These are phyloP conservation scores for Fulmarus glacialis DNA, from an alignment of 2,113 vertebrate genomes.

Conservation along the genomic window DNA sequence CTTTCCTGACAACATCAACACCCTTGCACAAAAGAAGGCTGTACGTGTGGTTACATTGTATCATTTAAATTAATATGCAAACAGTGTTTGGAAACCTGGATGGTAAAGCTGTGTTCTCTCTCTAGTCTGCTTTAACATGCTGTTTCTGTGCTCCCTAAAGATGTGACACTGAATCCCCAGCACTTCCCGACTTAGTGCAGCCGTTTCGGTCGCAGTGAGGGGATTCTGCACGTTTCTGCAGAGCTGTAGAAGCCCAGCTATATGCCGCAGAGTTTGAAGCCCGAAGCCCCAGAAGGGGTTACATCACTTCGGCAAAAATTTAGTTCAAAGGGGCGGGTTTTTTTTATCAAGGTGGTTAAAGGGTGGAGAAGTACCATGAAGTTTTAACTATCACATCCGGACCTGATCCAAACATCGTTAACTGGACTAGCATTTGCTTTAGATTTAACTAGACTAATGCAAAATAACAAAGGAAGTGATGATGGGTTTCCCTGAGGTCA, in stretches of 20 bases:
- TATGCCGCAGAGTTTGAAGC: background rate
- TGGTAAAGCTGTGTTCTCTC: background rate
- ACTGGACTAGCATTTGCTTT: background rate
- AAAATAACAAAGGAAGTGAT: background rate
- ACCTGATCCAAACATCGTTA: background rate
- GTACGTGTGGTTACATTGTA: background rate
- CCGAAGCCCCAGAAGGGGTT: background rate
- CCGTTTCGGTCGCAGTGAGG: fast-evolving
- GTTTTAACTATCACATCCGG: background rate
- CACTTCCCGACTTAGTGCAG: background rate
- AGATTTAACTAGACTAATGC: background rate
- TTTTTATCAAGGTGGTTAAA: background rate
- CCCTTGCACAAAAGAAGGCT: background rate
- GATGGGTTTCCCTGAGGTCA: background rate
- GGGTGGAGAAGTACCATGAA: background rate
- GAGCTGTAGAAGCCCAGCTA: background rate
- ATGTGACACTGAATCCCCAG: background rate
- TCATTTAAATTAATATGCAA: background rate
- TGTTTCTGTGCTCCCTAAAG: background rate
- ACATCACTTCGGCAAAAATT: background rate
- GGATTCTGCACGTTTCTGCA: background rate
- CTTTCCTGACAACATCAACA: background rate
- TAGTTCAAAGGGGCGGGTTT: fast-evolving
- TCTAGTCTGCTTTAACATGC: background rate
- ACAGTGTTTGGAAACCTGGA: background rate